Percentiles rank a stretch among this genome's conserved stretches.
phyloP scores from a whole-genome alignment of 2,113 vertebrate genomes.

The Regulus satrapa region DNA sequence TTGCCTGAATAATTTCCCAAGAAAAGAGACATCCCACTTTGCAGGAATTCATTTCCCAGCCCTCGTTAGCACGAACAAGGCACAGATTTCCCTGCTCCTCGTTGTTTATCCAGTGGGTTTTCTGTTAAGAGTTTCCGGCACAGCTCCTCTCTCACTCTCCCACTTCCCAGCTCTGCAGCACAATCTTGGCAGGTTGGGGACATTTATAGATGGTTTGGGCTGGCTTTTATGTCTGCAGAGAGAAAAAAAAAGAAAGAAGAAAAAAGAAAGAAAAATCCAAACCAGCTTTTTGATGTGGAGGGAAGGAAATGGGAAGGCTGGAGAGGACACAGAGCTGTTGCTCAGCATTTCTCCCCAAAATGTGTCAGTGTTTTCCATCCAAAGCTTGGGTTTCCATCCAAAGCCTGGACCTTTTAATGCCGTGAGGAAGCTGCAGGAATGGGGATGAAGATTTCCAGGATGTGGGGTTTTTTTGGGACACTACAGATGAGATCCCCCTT shows the following conservation, averaged over 20 bases:
- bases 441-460: neutral
- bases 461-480: accelerated
- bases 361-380: neutral
- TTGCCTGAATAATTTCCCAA: constrained; percentile 48
- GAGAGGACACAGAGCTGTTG: neutral
- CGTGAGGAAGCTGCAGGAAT: neutral
- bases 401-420: neutral
- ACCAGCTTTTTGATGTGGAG: neutral
- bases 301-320: neutral
- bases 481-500: neutral
- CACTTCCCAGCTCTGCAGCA: neutral
- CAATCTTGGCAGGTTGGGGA: neutral
- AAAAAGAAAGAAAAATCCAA: neutral
- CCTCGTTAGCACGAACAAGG: constrained; percentile 23
- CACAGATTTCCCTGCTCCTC: neutral
- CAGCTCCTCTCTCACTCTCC: neutral
- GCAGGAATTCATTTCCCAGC: constrained; percentile 42
- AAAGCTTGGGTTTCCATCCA: neutral
- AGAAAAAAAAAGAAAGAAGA: neutral
- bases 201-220: neutral
- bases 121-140: neutral
- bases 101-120: neutral
- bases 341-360: neutral
- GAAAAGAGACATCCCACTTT: constrained; percentile 54
- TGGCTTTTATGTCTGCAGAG: neutral